phyloP scores from a whole-genome alignment of 2,113 vertebrate genomes.

The Chrysemys picta region DNA sequence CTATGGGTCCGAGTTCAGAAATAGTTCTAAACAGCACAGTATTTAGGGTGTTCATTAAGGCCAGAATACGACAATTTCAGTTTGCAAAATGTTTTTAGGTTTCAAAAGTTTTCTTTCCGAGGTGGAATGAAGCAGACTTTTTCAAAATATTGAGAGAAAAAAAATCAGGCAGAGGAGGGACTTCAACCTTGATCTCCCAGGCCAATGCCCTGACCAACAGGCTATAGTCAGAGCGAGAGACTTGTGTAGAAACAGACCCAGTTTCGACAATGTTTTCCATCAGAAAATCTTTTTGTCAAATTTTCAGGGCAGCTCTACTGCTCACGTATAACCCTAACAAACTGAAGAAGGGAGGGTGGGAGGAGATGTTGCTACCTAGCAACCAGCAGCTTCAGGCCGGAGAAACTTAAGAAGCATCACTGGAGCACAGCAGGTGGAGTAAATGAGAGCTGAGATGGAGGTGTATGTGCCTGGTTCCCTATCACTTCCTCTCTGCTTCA shows the following conservation, averaged over 20 bases:
- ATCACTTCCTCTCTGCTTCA: background rate
- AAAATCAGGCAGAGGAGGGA: too few relatives aligned
- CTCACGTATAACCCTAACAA: background rate
- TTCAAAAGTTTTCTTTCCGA: too few relatives aligned
- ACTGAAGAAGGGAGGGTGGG: too few relatives aligned
- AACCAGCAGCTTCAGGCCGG: background rate
- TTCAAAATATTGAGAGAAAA: too few relatives aligned
- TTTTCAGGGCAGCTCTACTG: background rate
- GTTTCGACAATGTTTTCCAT: background rate
- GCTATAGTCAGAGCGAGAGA: background rate
- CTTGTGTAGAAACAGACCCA: background rate
- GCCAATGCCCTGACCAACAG: background rate
- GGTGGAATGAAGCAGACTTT: too few relatives aligned
- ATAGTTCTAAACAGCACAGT: too few relatives aligned
- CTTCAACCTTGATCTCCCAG: too few relatives aligned
- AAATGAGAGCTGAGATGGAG: background rate
- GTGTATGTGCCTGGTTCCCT: background rate
- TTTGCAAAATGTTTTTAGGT: too few relatives aligned
- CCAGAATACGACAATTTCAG: too few relatives aligned
- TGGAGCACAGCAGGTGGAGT: background rate
- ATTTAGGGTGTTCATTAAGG: too few relatives aligned
- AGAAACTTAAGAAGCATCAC: background rate
- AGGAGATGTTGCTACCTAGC: background rate
- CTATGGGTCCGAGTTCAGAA: background rate
- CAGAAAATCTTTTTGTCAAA: background rate